These are phyloP conservation scores for Pseudopodoces humilis DNA, from an alignment of 2,113 vertebrate genomes.

Conservation along the genomic window DNA sequence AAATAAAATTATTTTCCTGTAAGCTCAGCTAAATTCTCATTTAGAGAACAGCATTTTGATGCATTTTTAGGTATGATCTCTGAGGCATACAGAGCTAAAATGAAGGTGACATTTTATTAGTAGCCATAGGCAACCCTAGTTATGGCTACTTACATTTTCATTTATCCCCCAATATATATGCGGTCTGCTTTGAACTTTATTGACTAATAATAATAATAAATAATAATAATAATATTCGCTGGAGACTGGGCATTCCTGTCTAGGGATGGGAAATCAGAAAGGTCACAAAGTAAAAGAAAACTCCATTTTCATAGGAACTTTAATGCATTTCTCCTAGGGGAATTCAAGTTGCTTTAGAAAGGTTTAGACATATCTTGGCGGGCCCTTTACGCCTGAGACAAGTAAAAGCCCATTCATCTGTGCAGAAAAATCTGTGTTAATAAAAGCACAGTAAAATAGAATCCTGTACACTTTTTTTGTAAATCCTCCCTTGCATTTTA, in stretches of 20 bases:
- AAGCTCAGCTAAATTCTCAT: background rate
- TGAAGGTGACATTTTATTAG: constrained; percentile 36
- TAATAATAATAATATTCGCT: background rate
- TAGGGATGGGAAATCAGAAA: background rate
- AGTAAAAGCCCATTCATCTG: constrained; percentile 34
- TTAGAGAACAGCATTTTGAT: background rate
- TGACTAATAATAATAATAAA: constrained; percentile 10
- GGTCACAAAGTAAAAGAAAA: constrained; percentile 47
- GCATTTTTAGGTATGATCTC: background rate
- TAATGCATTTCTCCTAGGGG: constrained; percentile 23
- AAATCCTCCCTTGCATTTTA: background rate
- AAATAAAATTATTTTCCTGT: background rate
- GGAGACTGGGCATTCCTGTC: background rate
- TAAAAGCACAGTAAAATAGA: constrained; percentile 22
- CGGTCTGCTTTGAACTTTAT: constrained; percentile 22
- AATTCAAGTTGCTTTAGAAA: constrained; percentile 34
- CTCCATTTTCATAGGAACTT: constrained; percentile 27
- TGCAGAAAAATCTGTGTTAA: background rate
- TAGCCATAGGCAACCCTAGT: background rate
- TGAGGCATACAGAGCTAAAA: background rate
- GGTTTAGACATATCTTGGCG: constrained; percentile 2
- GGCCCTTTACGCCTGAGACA: background rate
- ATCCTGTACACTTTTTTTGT: background rate
- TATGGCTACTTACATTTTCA: background rate
- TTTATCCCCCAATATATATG: background rate